Conservation (phyloP, 2,888 invertebrate species). For the Scaptomyza tumidula region DNA sequence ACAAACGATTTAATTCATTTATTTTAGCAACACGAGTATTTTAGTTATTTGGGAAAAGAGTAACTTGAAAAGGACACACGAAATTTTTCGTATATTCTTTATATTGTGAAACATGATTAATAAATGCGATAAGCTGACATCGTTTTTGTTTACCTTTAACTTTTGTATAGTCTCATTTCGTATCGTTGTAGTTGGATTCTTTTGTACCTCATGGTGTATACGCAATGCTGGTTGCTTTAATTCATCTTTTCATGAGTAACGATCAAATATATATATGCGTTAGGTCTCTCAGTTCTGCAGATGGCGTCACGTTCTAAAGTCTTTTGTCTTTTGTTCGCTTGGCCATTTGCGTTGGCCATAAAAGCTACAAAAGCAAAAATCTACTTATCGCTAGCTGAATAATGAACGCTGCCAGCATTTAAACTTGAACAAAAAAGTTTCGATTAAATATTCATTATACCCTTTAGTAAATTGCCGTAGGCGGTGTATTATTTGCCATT, state of each 20-base stretch:
- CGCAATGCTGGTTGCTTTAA: constrained; percentile 18
- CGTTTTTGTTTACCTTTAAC: constrained; percentile 12
- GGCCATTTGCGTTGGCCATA: constrained; percentile 32
- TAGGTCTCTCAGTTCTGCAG: constrained; percentile 11
- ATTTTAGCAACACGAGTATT: constrained; percentile 13
- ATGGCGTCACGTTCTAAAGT: constrained; percentile 47
- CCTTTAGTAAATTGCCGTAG: background rate
- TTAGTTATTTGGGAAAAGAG: background rate
- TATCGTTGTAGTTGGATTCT: background rate
- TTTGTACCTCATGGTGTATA: constrained; percentile 29
- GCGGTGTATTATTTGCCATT: background rate
- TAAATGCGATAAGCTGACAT: constrained; percentile 31
- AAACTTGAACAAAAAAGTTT: constrained; percentile 26
- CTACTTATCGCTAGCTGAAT: constrained; percentile 41
- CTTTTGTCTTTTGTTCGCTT: constrained; percentile 11
- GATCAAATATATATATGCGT: constrained; percentile 6
- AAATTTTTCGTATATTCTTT: constrained; percentile 1
- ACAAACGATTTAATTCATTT: constrained; percentile 28
- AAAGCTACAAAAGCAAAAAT: constrained; percentile 14
- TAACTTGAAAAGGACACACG: constrained; percentile 7
- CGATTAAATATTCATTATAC: constrained; percentile 31
- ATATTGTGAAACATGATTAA: constrained; percentile 43
- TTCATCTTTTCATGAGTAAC: constrained; percentile 43
- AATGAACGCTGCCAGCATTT: constrained; percentile 26
- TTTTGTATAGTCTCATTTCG: background rate